These are phyloP conservation scores for Platyura marginata DNA, from an alignment of 1,140 invertebrate genomes.

Conservation along the genomic window DNA sequence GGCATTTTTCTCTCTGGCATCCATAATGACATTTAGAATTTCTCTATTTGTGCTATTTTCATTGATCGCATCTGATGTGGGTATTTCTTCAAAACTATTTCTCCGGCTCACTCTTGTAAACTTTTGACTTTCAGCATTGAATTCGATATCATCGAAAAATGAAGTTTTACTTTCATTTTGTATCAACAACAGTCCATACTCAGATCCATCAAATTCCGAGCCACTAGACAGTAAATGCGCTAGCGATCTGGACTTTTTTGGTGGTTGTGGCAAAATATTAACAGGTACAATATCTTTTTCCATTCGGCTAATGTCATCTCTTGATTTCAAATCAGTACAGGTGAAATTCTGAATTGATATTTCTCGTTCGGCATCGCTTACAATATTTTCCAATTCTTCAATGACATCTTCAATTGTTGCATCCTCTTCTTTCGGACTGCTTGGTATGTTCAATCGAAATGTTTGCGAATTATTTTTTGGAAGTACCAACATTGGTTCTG, in stretches of 20 bases:
- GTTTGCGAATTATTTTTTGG: conserved; percentile 25
- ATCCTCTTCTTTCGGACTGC: conserved; percentile 26
- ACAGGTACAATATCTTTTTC: conserved; percentile 40
- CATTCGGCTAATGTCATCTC: conserved; percentile 16
- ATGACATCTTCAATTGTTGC: conserved; percentile 77
- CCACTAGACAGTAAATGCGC: conserved; percentile 28
- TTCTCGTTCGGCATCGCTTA: conserved; percentile 64
- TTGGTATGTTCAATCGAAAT: conserved; percentile 7
- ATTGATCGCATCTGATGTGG: conserved; percentile 17
- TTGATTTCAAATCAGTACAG: background rate
- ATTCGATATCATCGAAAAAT: conserved; percentile 27
- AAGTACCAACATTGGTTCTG: conserved; percentile 26
- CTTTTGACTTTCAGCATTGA: conserved; percentile 29
- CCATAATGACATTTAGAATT: conserved; percentile 30
- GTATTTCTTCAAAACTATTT: conserved; percentile 16
- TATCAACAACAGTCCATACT: conserved; percentile 16
- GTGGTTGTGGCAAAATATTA: conserved; percentile 41
- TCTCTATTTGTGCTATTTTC: conserved; percentile 30
- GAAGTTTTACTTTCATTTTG: conserved; percentile 13
- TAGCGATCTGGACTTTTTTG: conserved; percentile 32
- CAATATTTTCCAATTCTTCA: conserved; percentile 64
- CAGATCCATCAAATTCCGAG: conserved; percentile 18
- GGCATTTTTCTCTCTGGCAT: conserved; percentile 27
- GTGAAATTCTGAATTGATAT: no score
- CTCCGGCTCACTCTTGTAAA: conserved; percentile 17